A percentile compares a stretch with the other conserved stretches of the same genome.
Conservation (phyloP, 2,113 vertebrate species). For the Aix galericulata region DNA sequence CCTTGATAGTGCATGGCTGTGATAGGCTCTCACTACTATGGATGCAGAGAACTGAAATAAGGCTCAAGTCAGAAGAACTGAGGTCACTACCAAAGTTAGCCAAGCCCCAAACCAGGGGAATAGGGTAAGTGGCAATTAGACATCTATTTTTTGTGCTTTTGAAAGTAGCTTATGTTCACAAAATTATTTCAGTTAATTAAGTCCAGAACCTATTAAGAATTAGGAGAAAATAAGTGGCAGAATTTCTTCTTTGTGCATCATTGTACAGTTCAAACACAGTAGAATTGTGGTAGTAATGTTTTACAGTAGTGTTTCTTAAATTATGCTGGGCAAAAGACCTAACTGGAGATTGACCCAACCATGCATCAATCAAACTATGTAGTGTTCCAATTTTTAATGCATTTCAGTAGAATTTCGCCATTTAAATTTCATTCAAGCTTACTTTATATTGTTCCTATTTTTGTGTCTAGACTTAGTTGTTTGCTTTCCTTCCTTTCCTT, state of each 20-base stretch:
- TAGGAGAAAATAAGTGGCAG: neutral
- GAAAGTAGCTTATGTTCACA: neutral
- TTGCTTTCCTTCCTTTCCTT: no score
- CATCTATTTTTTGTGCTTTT: neutral
- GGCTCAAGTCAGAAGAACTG: neutral
- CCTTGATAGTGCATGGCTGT: no score
- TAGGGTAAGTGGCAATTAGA: neutral
- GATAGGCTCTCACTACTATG: no score
- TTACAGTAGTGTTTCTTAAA: neutral
- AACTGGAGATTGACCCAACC: rapidly evolving
- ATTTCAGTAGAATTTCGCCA: neutral
- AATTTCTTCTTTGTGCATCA: neutral
- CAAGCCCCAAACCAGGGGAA: neutral
- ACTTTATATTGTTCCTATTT: neutral
- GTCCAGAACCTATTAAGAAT: neutral
- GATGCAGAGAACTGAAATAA: neutral
- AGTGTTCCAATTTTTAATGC: neutral
- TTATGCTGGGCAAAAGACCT: neutral
- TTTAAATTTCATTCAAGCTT: neutral
- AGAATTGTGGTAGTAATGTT: neutral
- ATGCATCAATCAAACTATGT: neutral
- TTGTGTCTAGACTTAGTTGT: neutral
- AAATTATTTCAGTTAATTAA: neutral
- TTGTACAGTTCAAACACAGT: neutral
- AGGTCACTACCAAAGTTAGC: neutral